A percentile compares a stretch with the other conserved stretches of the same genome.
These are phyloP conservation scores for Galbula dea DNA, from an alignment of 2,113 vertebrate genomes.

Conservation along the genomic window DNA sequence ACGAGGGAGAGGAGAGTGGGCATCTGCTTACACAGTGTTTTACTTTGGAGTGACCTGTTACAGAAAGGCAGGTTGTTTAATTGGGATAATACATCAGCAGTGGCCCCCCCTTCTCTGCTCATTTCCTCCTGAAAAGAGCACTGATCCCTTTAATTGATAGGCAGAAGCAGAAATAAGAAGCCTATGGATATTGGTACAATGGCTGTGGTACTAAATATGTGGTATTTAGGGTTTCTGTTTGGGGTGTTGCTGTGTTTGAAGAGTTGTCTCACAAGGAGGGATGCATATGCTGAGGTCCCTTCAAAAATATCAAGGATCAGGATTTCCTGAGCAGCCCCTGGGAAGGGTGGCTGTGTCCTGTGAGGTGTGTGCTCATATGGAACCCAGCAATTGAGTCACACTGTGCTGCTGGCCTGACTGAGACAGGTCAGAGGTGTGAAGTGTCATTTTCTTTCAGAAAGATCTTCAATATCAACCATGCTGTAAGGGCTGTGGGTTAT, in stretches of 20 bases:
- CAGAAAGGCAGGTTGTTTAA: background rate
- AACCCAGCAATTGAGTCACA: background rate
- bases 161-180: background rate
- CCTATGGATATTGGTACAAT: background rate
- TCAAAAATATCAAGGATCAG: background rate
- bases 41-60: background rate
- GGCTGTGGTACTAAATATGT: background rate
- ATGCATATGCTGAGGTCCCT: background rate
- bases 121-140: background rate
- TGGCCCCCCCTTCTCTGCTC: background rate
- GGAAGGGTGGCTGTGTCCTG: background rate
- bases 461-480: background rate
- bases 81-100: background rate
- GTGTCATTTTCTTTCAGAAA: background rate
- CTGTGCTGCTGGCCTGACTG: background rate
- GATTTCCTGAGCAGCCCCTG: background rate
- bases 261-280: background rate
- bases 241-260: background rate
- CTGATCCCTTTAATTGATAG: background rate
- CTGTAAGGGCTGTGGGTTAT: background rate
- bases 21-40: background rate
- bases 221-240: background rate
- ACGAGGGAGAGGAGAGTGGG: background rate
- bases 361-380: fast-evolving
- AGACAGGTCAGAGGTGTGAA: background rate